Evolutionary conservation across 1,140 invertebrate genomes (phyloP), one percentile per base, ranked within the genome.

Genomic region (Euwallacea fornicatus): DNA sequence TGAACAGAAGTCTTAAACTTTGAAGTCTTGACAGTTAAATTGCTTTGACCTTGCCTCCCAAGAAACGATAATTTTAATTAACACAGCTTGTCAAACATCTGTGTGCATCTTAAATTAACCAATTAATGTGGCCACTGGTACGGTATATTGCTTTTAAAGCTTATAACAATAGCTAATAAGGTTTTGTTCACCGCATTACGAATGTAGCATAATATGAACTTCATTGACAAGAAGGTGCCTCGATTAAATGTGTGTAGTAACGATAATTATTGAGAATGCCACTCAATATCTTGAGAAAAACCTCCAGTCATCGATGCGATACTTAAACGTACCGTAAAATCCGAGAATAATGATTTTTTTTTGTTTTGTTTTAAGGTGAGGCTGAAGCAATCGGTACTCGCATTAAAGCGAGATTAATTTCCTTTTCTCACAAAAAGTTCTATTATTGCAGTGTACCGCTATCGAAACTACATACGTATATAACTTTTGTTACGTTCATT

Each of bases 21-120:
- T 50, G 9, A 10, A 50, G 46, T 11, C 46, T 50, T 50, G 13
- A 13, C 46, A 13, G 46, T 50, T 50, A 50, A 10, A 13, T 50
- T 13, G 13, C 13, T 13, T 11, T 50, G 46, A 50, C 9, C 9
- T 10, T 50, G 13, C 6, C 46, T 11, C 46, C 46, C 46, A 50
- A 50, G 13, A 13, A 10, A 50, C 13, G 9, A 50, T 50, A 50
- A 50, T 70, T 46, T 64, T 64, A 70, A 70, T 64, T 64, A 64
- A 63, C 61, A 50, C 60, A 65, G 69, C 61, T 65, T 58, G 61
- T 64, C 60, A 70, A 65, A 58, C 69, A 70, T 70, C 69, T 70
- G 69, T 65, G 54, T 66, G 69, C 69, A 70, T 70, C 69, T 70
- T 70, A 70, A 70, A 70, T 70, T 70, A 65, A 70, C 69, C 67